Conservation (phyloP, 2,888 invertebrate species). For the Unio pictorum region DNA sequence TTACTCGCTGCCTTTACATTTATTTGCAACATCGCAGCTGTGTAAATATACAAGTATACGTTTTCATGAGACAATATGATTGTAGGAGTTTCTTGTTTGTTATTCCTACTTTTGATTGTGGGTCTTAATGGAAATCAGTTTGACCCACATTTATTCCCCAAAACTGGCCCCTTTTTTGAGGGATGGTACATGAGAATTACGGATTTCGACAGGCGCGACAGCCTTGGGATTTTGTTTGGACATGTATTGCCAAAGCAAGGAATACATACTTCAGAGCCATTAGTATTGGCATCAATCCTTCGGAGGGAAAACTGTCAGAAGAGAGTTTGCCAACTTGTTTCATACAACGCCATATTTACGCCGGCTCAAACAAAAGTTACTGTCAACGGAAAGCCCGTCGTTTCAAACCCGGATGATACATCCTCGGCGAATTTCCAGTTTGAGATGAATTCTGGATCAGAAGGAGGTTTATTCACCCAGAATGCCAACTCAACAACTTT, state of each 20-base stretch:
- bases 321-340: constrained; percentile 13
- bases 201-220: constrained; percentile 29
- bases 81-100: not conserved
- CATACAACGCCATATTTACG: constrained; percentile 27
- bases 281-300: constrained; percentile 29
- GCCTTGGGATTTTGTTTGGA: constrained; percentile 46
- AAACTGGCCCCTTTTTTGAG: constrained; percentile 51
- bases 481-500: constrained; percentile 29
- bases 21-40: too few relatives aligned
- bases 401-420: constrained; percentile 39
- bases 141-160: constrained; percentile 51
- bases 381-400: constrained; percentile 37
- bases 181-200: constrained; percentile 56
- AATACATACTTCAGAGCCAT: constrained; percentile 9
- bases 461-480: constrained; percentile 38
- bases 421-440: constrained; percentile 46
- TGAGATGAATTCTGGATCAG: constrained; percentile 17
- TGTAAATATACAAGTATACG: too few relatives aligned
- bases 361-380: constrained; percentile 32
- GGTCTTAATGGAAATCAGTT: constrained; percentile 36
- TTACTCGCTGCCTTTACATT: too few relatives aligned
- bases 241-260: constrained; percentile 37
- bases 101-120: not conserved
- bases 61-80: too few relatives aligned
- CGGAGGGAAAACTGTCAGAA: constrained; percentile 7